Base-by-base conservation (phyloP, 2,797 vertebrate genomes). In the Valencia hispanica region DNA sequence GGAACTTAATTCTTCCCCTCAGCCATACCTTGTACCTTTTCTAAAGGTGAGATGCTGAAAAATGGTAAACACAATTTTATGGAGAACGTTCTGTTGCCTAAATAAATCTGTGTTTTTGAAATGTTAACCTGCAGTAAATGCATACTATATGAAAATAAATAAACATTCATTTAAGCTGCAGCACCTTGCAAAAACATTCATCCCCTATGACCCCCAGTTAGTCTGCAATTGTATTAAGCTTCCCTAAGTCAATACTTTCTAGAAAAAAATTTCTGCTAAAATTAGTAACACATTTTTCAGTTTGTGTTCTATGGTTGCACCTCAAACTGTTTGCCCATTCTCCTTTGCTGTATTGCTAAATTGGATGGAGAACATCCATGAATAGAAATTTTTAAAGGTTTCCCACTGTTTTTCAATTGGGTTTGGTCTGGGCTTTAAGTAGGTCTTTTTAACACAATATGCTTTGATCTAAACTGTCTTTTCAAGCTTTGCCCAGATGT, bases 21-120 rank as follows among this genome's bases (percentile, higher is more conserved):
- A 98, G 95, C 97, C 97, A 77, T 97, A 97, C 91, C 97, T 98
- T 91, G 97, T 98, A 96, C 97, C 97, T 96, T 98, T 98, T 93
- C 93, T 98, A 80, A 98, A 98, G 97, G 97, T 98, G 92, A 95
- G 66, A 70, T 68, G 50, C n/a, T 43, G 14, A 11, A n/a, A 68
- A 27, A 43, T 17, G 65, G 5, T 41, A 25, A 9, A 59, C n/a
- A 27, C 14, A 30, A n/a, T 65, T 36, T 65, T 61, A 32, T 34
- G 55, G 4, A 30, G 27, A 27, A 61, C 36, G 3, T 18, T 61
- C 34, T 22, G 18, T 17, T 34, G 6, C 59, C 59, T 36, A 9
- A n/a, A 63, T 36, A 34, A 22, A 18, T 11, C 30, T 34, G 59
- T 34, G 30, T 36, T 65, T 65, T 32, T 61, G 7, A 36, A 20